These are phyloP conservation scores for Nymphicus hollandicus DNA, from an alignment of 2,113 vertebrate species.

Conservation along the genomic window DNA sequence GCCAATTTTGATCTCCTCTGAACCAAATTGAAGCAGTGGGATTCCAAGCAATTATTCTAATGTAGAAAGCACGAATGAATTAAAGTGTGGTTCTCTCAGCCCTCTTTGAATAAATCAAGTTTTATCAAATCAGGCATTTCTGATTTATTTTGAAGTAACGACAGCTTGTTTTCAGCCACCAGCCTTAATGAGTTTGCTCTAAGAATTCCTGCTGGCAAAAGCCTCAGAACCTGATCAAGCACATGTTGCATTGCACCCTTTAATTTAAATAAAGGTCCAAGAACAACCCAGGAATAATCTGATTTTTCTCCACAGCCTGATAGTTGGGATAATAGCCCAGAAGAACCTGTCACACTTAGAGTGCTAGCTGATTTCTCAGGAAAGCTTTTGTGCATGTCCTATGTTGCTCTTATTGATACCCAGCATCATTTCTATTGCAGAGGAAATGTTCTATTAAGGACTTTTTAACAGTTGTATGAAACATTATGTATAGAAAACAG, in stretches of 20 bases:
- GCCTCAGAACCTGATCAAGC: neutral
- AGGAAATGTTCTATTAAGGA: neutral
- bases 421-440: neutral
- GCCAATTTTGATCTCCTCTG: neutral
- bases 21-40: neutral
- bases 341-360: neutral
- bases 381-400: neutral
- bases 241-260: neutral
- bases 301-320: neutral
- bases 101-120: constrained; percentile 32
- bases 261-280: neutral
- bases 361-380: neutral
- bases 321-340: neutral
- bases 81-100: constrained; percentile 7
- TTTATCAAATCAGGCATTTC: constrained; percentile 22
- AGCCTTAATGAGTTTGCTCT: neutral
- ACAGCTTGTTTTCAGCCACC: neutral
- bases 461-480: neutral
- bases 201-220: constrained; percentile 4
- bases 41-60: neutral
- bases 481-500: fast-evolving
- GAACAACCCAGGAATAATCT: neutral
- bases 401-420: neutral
- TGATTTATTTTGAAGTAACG: neutral
- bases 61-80: neutral